A percentile compares a stretch with the other conserved stretches of the same genome.
phyloP scores from a whole-genome alignment of 2,888 invertebrate species.

The Trissonchulus sp. region DNA sequence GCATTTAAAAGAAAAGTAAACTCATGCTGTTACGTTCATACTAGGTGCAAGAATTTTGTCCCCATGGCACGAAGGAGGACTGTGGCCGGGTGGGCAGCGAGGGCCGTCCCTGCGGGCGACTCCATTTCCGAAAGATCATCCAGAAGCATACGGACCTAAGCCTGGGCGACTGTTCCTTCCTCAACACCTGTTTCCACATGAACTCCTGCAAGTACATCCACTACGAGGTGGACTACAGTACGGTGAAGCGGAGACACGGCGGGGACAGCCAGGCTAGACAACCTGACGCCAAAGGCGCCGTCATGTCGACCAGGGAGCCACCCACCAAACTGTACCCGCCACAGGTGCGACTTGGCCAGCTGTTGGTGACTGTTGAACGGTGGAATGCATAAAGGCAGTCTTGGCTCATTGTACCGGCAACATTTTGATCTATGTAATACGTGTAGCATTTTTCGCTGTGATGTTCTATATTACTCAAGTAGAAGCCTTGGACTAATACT shows the following conservation, averaged over 20 bases:
- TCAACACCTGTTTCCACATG: conserved; percentile 98
- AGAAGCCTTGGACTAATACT: no score
- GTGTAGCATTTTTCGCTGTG: no score
- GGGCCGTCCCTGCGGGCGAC: conserved; percentile 68
- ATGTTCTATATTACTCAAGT: no score
- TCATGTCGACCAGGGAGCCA: neutral
- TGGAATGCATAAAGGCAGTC: no score
- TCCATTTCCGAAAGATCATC: conserved; percentile 94
- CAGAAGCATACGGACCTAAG: conserved; percentile 89
- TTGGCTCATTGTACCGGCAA: no score
- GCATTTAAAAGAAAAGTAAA: no score
- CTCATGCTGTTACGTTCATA: no score
- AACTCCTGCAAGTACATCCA: conserved; percentile 97
- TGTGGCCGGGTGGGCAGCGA: conserved; percentile 59
- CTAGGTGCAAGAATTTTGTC: conserved; percentile 78
- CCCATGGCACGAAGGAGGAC: conserved; percentile 84
- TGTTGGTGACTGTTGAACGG: no score
- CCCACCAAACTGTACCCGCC: conserved; percentile 34
- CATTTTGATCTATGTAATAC: no score
- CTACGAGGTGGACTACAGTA: conserved; percentile 68
- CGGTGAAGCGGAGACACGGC: neutral
- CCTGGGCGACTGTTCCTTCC: conserved; percentile 90
- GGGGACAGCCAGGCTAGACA: neutral
- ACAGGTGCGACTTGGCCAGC: conserved; percentile 51
- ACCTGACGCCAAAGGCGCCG: neutral